A percentile compares a stretch with the other conserved stretches of the same genome.
These are phyloP conservation scores for Leptobrachium leishanense DNA, from an alignment of 2,113 vertebrate genomes.

Conservation along the genomic window DNA sequence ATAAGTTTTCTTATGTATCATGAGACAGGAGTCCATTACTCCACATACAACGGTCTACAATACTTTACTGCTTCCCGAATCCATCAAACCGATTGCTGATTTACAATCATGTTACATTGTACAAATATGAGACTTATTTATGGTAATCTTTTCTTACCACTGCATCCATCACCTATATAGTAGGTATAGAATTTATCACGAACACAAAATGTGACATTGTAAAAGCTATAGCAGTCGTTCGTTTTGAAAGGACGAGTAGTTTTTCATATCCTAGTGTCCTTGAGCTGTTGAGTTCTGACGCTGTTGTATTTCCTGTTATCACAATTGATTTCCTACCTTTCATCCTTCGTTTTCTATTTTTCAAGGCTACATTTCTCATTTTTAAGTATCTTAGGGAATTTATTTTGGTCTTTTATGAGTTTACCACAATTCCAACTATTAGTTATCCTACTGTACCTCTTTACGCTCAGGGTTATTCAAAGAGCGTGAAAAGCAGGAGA, in stretches of 20 bases:
- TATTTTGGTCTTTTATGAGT: too few relatives aligned
- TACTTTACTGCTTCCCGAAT: background rate
- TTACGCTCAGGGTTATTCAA: too few relatives aligned
- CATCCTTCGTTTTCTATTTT: background rate
- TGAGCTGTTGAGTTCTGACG: slow-evolving; percentile 1
- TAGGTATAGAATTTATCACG: slow-evolving; percentile 7
- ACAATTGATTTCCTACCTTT: background rate
- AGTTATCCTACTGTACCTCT: too few relatives aligned
- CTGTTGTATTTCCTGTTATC: background rate
- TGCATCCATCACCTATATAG: slow-evolving; percentile 24
- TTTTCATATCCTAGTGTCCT: slow-evolving; percentile 8
- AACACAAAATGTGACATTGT: background rate
- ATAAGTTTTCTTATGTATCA: background rate
- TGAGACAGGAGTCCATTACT: background rate
- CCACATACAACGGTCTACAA: slow-evolving; percentile 2
- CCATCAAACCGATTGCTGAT: slow-evolving; percentile 1
- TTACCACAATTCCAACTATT: too few relatives aligned
- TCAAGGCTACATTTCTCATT: background rate
- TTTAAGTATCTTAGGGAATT: background rate
- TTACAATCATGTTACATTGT: background rate
- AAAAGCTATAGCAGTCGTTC: background rate
- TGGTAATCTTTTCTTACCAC: slow-evolving; percentile 9
- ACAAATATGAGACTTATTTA: slow-evolving; percentile 17
- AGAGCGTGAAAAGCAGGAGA: too few relatives aligned
- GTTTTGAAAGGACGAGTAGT: background rate